Conservation (phyloP, 2,797 vertebrate genomes). For the Amblyraja radiata region DNA sequence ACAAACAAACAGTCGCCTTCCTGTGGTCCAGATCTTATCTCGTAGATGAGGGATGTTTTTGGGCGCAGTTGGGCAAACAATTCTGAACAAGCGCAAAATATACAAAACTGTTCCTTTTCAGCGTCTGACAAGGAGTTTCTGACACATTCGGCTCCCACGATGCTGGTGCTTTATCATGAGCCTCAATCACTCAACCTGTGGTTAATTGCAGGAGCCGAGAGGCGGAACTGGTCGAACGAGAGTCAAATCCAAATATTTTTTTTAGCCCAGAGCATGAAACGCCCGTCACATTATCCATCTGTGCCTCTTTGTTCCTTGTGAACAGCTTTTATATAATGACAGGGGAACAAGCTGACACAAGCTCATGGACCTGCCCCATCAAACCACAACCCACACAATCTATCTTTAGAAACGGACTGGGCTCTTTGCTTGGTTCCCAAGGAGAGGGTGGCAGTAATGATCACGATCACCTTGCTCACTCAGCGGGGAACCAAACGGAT, state of each 20-base stretch:
- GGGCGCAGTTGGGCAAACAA: slow-evolving; percentile 22
- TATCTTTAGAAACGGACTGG: not conserved
- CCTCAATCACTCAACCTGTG: not conserved
- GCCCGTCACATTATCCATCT: not conserved
- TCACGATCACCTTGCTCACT: not conserved
- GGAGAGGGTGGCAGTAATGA: not conserved
- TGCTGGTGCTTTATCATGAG: not conserved
- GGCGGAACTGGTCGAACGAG: slow-evolving; percentile 19
- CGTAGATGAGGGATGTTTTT: slow-evolving; percentile 4
- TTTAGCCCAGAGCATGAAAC: slow-evolving; percentile 10
- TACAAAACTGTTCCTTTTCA: not conserved
- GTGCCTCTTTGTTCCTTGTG: not conserved
- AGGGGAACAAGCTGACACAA: not conserved
- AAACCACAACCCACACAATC: not conserved
- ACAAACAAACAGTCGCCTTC: not conserved
- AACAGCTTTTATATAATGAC: not conserved
- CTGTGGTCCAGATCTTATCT: not conserved
- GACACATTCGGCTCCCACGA: slow-evolving; percentile 24
- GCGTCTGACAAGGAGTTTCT: not conserved
- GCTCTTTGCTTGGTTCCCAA: not conserved
- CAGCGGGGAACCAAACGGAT: not conserved
- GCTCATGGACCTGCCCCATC: not conserved
- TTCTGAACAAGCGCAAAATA: not conserved
- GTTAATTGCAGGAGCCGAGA: slow-evolving; percentile 1
- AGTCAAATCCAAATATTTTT: slow-evolving; percentile 11